These are phyloP conservation scores for Merodon equestris DNA, from an alignment of 2,888 invertebrate species.

Conservation along the genomic window DNA sequence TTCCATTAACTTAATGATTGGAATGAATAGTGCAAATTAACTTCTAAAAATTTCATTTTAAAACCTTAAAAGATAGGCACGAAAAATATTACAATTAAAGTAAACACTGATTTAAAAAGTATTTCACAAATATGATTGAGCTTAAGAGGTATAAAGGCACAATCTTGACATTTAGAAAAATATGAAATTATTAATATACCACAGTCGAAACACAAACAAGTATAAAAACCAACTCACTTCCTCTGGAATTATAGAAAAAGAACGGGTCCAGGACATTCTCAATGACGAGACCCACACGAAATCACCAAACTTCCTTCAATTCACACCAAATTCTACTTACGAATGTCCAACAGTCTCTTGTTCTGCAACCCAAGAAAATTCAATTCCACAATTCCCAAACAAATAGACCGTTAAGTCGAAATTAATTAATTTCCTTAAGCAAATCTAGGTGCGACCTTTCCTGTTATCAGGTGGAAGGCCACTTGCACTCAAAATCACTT, in stretches of 20 bases:
- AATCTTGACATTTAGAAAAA: too few relatives aligned
- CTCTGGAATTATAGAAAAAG: constrained; percentile 27
- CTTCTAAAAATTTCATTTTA: too few relatives aligned
- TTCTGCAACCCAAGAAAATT: not conserved
- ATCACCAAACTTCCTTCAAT: constrained; percentile 27
- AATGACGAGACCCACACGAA: constrained; percentile 3
- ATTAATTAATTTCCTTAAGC: constrained; percentile 55
- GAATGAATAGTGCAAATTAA: too few relatives aligned
- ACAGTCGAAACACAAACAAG: not conserved
- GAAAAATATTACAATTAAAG: too few relatives aligned
- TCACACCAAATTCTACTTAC: constrained; percentile 1
- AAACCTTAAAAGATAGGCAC: too few relatives aligned
- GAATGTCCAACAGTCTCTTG: not conserved
- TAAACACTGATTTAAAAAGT: too few relatives aligned
- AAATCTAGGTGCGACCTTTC: constrained; percentile 16
- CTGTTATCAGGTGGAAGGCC: constrained; percentile 19
- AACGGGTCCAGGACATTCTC: too few relatives aligned
- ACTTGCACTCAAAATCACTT: constrained; percentile 14
- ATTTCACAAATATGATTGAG: too few relatives aligned
- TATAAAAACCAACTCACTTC: constrained; percentile 37
- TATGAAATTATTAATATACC: too few relatives aligned
- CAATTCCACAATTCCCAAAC: constrained; percentile 18
- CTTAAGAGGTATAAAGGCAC: too few relatives aligned
- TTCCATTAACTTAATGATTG: too few relatives aligned
- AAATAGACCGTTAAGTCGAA: constrained; percentile 24